These are phyloP conservation scores for Subacronicta megacephala DNA, from an alignment of 2,888 invertebrate species.

Conservation along the genomic window DNA sequence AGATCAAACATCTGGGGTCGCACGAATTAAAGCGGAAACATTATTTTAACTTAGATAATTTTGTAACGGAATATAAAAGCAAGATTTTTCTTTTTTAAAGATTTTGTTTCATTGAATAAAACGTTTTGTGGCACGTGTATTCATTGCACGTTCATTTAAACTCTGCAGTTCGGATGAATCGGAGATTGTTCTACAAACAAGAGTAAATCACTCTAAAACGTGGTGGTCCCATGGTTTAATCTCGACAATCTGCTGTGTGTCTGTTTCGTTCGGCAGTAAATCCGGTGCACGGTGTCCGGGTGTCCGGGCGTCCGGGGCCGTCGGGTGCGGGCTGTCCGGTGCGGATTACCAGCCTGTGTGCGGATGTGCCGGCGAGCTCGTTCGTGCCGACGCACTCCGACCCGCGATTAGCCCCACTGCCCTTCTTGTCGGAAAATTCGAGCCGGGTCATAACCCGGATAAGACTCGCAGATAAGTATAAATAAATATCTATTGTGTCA, in stretches of 20 bases:
- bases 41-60: constrained; percentile 1
- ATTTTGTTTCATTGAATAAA: not conserved
- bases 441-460: constrained; percentile 69
- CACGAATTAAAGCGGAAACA: not conserved
- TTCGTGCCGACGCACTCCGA: constrained; percentile 81
- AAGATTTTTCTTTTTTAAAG: not conserved
- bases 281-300: constrained; percentile 63
- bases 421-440: constrained; percentile 72
- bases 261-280: constrained; percentile 83
- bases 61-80: not conserved
- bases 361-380: constrained; percentile 73
- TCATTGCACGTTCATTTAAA: constrained; percentile 2
- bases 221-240: constrained; percentile 72
- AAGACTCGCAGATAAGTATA: constrained; percentile 76
- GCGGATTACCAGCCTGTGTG: constrained; percentile 61
- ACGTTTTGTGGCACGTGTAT: constrained; percentile 1
- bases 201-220: constrained; percentile 72
- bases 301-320: constrained; percentile 69
- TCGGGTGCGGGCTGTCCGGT: constrained; percentile 72
- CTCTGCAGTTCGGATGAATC: constrained; percentile 30
- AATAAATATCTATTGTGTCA: constrained; percentile 57
- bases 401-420: constrained; percentile 82
- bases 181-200: constrained; percentile 52
- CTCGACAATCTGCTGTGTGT: constrained; percentile 81
- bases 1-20: constrained; percentile 21